Evolutionary conservation across 2,113 vertebrate genomes (phyloP).

Genomic region (Terrapene triunguis): DNA sequence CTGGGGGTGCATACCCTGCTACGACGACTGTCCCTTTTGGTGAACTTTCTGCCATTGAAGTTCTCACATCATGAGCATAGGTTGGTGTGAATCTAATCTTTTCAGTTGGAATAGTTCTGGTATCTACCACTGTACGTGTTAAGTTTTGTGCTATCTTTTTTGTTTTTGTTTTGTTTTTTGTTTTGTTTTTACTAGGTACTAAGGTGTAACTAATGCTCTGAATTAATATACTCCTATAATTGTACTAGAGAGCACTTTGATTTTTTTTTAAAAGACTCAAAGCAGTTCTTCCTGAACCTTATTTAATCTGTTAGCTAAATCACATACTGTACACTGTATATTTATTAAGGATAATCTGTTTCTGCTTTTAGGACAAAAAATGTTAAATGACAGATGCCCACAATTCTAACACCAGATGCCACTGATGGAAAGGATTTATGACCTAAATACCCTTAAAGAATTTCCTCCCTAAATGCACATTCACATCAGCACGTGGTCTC

Average conservation of each 20-base stretch:
- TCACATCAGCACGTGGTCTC: neutral
- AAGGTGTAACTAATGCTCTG: neutral
- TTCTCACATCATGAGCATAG: neutral
- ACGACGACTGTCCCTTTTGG: neutral
- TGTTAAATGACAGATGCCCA: constrained; percentile 67
- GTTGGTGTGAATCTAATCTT: neutral
- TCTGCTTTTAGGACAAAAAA: constrained; percentile 51
- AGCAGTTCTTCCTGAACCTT: constrained; percentile 21
- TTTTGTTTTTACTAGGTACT: neutral
- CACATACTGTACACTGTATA: constrained; percentile 47
- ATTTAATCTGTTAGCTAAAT: constrained; percentile 60
- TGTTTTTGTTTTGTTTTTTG: no score
- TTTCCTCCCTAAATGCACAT: constrained; percentile 54
- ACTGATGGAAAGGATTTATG: constrained; percentile 72
- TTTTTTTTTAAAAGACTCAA: neutral
- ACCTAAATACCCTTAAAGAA: constrained; percentile 66
- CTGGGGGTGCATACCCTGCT: neutral
- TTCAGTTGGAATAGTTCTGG: neutral
- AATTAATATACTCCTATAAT: neutral
- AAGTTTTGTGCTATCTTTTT: neutral
- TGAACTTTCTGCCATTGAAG: neutral
- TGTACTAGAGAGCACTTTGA: neutral
- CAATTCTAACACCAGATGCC: constrained; percentile 65
- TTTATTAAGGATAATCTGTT: constrained; percentile 67
- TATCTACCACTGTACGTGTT: neutral